These are phyloP conservation scores for Pristiophorus japonicus DNA, from an alignment of 2,113 vertebrate species.

Conservation along the genomic window DNA sequence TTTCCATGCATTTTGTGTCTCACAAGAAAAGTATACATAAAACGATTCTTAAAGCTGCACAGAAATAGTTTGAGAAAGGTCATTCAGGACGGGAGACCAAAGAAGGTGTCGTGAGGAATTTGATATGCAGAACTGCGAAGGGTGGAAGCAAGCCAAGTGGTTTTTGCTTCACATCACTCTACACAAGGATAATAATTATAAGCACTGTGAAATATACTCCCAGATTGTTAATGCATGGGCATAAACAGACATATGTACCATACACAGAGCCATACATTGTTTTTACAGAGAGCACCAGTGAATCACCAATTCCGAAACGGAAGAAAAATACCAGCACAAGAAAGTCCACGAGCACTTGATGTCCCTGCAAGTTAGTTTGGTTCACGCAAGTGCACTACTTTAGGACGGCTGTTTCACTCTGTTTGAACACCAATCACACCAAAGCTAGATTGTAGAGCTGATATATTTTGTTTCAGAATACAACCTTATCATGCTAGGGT, in stretches of 20 bases:
- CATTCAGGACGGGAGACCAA: background rate
- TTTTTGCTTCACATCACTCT: background rate
- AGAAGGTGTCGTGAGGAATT: background rate
- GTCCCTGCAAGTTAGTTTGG: too few relatives aligned
- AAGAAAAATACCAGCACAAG: background rate
- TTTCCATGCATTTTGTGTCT: background rate
- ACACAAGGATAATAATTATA: background rate
- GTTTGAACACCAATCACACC: too few relatives aligned
- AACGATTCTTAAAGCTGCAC: background rate
- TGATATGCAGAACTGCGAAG: background rate
- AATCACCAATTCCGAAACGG: background rate
- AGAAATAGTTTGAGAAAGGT: background rate
- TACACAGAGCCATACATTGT: background rate
- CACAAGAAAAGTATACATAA: too few relatives aligned
- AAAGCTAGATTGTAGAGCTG: too few relatives aligned
- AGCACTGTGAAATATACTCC: background rate
- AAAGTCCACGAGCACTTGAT: background rate
- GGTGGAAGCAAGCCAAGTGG: background rate
- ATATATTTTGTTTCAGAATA: too few relatives aligned
- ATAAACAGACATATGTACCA: background rate
- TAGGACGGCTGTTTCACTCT: too few relatives aligned
- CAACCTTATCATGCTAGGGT: too few relatives aligned
- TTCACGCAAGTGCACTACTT: too few relatives aligned
- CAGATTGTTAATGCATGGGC: background rate
- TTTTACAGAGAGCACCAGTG: background rate